Evolutionary conservation across 2,113 vertebrate species (phyloP), one percentile per base, ranked within the genome.

Genomic region (Dendropsophus ebraccatus): DNA sequence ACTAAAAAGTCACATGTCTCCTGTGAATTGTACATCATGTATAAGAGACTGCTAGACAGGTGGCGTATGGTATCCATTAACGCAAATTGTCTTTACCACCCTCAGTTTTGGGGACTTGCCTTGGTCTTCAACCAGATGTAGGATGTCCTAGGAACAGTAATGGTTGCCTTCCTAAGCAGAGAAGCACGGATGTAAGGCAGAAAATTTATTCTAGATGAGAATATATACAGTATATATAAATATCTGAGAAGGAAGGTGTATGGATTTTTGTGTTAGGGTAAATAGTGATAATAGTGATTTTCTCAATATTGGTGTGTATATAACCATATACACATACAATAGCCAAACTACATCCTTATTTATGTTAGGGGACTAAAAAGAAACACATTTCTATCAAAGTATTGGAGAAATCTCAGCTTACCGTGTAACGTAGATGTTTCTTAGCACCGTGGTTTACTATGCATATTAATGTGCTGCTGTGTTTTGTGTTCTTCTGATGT

Each of bases 371-470:
- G 2, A 1, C 28, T 4, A 6, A 19, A 19, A 12, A 88, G 88
- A 91, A 84, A 90, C 32, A 41, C 5, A 37, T 54, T 69, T 91
- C 90, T 88, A 88, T 89, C 88, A 89, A 50, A 90, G 84, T 91
- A 87, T 87, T 82, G 47, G 58, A 16, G 35, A 89, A 91, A 91
- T 89, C 91, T 92, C 89, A 73, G 81, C 89, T 87, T 91, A 90
- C 85, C 88, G 47, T 91, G 70, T 90, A 90, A 90, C 70, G 52
- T 94, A 94, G 92, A 82, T 91, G 90, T 95, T 92, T 91, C 88
- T 91, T 91, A 91, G 90, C 91, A 91, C 88, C 89, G 87, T 92
- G 87, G 90, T 93, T 94, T 93, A 90, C 91, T 69, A 89, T 88
- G 88, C 88, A 87, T 93, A 87, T 89, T 87, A 86, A 90, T 85